Conservation (phyloP, 1,140 invertebrate genomes). For the Euwallacea fornicatus region DNA sequence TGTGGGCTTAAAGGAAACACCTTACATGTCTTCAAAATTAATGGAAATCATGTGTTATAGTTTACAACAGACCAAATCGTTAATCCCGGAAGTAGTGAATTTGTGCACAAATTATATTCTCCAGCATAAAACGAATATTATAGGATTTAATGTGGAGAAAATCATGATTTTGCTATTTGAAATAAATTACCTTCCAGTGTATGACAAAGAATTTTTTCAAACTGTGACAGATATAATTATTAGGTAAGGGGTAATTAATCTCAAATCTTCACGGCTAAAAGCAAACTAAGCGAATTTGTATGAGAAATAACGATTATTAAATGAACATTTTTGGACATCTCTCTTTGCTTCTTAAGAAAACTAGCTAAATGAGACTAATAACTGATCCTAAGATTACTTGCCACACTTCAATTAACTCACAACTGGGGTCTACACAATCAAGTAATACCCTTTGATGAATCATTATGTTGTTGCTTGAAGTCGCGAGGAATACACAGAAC, state of each 20-base stretch:
- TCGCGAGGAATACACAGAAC: too few species aligned
- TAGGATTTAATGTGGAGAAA: slow-evolving; percentile 57
- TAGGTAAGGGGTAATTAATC: slow-evolving; percentile 38
- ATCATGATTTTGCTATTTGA: slow-evolving; percentile 55
- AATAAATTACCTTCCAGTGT: slow-evolving; percentile 55
- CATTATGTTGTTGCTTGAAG: too few species aligned
- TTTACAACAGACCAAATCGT: slow-evolving; percentile 49
- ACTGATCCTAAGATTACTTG: too few species aligned
- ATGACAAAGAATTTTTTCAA: slow-evolving; percentile 49
- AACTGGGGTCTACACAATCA: too few species aligned
- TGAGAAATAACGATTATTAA: too few species aligned
- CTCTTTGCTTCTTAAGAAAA: too few species aligned
- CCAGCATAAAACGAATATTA: slow-evolving; percentile 49
- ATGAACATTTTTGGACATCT: too few species aligned
- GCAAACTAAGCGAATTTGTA: too few species aligned
- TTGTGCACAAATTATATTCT: slow-evolving; percentile 54
- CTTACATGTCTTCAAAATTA: slow-evolving; percentile 51
- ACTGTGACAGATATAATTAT: slow-evolving; percentile 46
- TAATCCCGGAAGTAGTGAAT: slow-evolving; percentile 54
- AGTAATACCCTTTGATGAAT: too few species aligned
- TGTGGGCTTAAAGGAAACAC: slow-evolving; percentile 20
- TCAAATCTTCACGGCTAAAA: too few species aligned
- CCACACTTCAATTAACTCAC: too few species aligned
- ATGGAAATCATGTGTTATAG: slow-evolving; percentile 53
- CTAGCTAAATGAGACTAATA: too few species aligned